Percentiles rank a stretch among this genome's conserved stretches.
Conservation (phyloP, 92 coral and sea anemone genomes). For the Phenganax stokvisi region DNA sequence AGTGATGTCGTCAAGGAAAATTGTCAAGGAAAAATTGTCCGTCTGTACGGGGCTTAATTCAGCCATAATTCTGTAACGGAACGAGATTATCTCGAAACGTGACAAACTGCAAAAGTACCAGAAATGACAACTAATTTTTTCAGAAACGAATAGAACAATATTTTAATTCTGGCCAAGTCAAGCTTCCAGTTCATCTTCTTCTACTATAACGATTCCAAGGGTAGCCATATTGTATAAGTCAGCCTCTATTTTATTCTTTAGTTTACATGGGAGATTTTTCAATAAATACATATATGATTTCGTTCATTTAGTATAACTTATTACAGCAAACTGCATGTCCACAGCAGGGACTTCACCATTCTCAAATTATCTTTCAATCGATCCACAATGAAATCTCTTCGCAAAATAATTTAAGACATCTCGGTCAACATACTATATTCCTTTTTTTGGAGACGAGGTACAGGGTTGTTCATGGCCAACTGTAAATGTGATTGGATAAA, state of each 20-base stretch:
- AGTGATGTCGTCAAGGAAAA: no score
- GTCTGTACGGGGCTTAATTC: no score
- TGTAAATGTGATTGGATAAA: slow-evolving; percentile 2
- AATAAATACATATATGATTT: slow-evolving; percentile 15
- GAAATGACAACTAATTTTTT: no score
- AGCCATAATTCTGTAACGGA: no score
- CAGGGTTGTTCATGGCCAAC: neutral
- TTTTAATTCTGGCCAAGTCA: no score
- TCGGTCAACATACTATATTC: slow-evolving; percentile 8
- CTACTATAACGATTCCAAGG: neutral
- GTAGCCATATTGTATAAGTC: neutral
- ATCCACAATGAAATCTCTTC: neutral
- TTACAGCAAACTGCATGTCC: neutral
- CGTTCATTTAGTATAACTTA: neutral
- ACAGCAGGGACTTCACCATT: neutral
- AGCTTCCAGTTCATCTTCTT: neutral
- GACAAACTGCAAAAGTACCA: no score
- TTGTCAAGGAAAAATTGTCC: no score
- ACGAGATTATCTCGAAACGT: no score
- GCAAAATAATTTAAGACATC: slow-evolving; percentile 11
- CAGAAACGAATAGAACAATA: no score
- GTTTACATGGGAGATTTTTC: neutral
- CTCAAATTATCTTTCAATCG: neutral
- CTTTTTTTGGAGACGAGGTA: neutral
- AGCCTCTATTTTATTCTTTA: neutral